phyloP scores from a whole-genome alignment of 2,113 vertebrate species.

The Odontesthes bonariensis region DNA sequence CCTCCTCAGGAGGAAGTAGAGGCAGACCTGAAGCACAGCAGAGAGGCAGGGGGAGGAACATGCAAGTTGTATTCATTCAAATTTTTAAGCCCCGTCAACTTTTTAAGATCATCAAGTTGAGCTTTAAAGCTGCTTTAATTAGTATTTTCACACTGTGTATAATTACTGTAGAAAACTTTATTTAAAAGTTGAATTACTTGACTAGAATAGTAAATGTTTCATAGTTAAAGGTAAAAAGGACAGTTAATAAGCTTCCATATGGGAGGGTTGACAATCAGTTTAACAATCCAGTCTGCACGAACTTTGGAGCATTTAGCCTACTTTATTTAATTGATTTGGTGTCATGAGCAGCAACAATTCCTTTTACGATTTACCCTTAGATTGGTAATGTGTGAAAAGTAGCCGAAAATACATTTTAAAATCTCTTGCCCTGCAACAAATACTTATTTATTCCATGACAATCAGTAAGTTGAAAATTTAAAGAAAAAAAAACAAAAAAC shows the following conservation, averaged over 20 bases:
- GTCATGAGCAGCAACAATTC: constrained; percentile 4
- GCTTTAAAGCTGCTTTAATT: not conserved
- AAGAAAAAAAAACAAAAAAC: constrained; percentile 13
- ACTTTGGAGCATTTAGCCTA: not conserved
- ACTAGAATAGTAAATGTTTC: not conserved
- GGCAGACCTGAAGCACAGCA: not conserved
- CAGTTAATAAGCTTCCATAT: not conserved
- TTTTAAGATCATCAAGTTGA: too few relatives aligned
- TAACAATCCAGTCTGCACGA: not conserved
- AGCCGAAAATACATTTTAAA: not conserved
- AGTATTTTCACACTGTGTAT: constrained; percentile 1
- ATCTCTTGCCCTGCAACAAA: not conserved
- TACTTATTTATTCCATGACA: not conserved
- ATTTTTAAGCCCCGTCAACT: not conserved
- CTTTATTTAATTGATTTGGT: not conserved
- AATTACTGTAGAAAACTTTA: not conserved
- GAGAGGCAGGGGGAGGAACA: not conserved
- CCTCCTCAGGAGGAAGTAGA: too few relatives aligned
- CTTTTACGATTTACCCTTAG: not conserved
- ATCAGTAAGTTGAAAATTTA: not conserved
- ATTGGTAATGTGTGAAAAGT: not conserved
- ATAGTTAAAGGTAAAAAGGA: not conserved
- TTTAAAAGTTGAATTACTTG: fast-evolving
- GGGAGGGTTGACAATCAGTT: not conserved
- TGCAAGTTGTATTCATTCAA: not conserved